These are phyloP conservation scores for Eristalis intricaria DNA, from an alignment of 2,888 invertebrate species.

Conservation along the genomic window DNA sequence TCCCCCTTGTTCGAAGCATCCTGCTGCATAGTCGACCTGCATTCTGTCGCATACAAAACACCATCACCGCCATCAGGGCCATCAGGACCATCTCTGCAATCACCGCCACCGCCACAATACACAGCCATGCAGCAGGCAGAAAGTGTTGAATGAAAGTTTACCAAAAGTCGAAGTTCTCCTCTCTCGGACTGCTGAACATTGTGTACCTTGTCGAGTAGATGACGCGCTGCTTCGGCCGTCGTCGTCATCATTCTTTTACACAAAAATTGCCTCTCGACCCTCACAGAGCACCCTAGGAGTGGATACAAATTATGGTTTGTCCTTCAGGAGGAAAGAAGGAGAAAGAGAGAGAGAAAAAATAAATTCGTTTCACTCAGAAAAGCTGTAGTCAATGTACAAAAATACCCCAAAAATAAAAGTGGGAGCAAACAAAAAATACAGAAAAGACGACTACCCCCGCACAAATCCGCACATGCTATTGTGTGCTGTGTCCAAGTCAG, in stretches of 20 bases:
- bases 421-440: neutral
- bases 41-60: neutral
- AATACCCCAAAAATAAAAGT: neutral
- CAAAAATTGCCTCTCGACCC: slow-evolving; percentile 26
- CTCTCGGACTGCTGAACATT: slow-evolving; percentile 1
- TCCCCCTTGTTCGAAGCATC: slow-evolving; percentile 69
- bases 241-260: slow-evolving; percentile 2
- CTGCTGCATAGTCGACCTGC: slow-evolving; percentile 2
- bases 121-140: neutral
- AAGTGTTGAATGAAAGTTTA: slow-evolving; percentile 25
- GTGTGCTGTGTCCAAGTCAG: neutral
- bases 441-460: neutral
- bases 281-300: slow-evolving; percentile 1
- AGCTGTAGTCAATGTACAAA: slow-evolving; percentile 4
- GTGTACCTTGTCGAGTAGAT: neutral
- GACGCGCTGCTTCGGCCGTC: neutral
- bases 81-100: neutral
- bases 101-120: neutral
- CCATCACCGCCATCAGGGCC: neutral
- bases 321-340: slow-evolving; percentile 9
- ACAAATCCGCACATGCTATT: neutral
- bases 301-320: slow-evolving; percentile 33
- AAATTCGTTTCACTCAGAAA: slow-evolving; percentile 6
- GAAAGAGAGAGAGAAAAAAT: neutral
- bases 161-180: neutral